Conservation (phyloP, 1,140 invertebrate genomes). For the Harpegnathos saltator region DNA sequence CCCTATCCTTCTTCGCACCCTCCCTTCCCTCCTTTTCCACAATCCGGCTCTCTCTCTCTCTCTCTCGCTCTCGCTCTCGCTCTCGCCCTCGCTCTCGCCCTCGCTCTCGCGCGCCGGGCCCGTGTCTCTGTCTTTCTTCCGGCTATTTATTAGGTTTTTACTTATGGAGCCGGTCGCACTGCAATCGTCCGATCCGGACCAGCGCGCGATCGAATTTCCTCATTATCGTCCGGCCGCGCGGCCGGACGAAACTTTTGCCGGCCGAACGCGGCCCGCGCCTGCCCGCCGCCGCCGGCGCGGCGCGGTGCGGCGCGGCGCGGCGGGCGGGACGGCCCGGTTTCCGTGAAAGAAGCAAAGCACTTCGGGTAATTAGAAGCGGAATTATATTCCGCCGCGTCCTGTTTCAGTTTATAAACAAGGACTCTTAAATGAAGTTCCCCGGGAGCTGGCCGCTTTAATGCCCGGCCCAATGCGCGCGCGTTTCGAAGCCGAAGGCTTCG, state of each 20-base stretch:
- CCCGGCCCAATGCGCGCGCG: constrained; percentile 63
- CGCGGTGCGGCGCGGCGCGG: too few species aligned
- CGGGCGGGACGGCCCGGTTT: constrained; percentile 67
- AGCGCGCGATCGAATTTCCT: constrained; percentile 55
- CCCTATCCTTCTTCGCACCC: background rate
- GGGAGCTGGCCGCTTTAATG: constrained; percentile 73
- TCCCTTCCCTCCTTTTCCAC: background rate
- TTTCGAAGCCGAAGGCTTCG: constrained; percentile 49
- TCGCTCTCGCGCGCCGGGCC: background rate
- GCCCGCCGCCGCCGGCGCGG: too few species aligned
- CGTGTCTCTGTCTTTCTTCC: constrained; percentile 68
- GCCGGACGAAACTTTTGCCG: constrained; percentile 62
- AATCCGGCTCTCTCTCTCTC: background rate
- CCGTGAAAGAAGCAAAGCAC: constrained; percentile 82
- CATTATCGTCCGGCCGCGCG: constrained; percentile 23
- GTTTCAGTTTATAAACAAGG: constrained; percentile 85
- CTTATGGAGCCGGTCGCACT: constrained; percentile 71
- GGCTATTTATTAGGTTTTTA: constrained; percentile 81
- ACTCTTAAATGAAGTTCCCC: constrained; percentile 83
- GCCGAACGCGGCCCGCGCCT: constrained; percentile 3
- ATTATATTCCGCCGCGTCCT: constrained; percentile 82
- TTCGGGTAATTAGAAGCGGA: constrained; percentile 83
- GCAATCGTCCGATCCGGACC: constrained; percentile 71
- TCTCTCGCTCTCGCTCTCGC: background rate
- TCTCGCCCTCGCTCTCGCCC: background rate